Conservation (phyloP, 2,797 vertebrate species). For the Caiman crocodilus region DNA sequence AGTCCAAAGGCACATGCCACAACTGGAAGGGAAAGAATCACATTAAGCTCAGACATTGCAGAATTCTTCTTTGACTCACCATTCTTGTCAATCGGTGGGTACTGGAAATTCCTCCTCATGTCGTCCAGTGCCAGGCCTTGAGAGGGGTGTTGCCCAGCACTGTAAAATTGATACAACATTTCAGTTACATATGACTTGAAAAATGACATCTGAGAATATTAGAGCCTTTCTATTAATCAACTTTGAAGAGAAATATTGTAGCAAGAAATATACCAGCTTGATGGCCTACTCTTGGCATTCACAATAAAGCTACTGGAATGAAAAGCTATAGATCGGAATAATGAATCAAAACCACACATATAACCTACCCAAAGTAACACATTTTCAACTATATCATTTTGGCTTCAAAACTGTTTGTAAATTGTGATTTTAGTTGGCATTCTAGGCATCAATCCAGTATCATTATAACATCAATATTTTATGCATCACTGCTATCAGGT, state of each 20-base stretch:
- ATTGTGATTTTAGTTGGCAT: neutral
- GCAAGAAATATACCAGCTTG: neutral
- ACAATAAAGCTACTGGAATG: neutral
- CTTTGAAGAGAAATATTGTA: neutral
- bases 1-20: neutral
- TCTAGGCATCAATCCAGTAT: conserved; percentile 27
- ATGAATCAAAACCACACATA: too few relatives aligned
- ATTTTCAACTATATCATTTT: neutral
- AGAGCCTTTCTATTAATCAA: neutral
- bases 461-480: conserved; percentile 66
- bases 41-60: neutral
- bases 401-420: neutral
- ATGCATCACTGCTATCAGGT: conserved; percentile 59
- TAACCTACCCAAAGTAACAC: neutral
- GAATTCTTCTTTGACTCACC: conserved; percentile 78
- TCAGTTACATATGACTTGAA: neutral
- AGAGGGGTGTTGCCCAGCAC: conserved; percentile 81
- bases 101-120: conserved; percentile 89
- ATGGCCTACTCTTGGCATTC: neutral
- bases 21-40: neutral
- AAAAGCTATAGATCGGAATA: neutral
- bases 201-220: neutral
- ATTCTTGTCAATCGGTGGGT: conserved; percentile 90
- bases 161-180: conserved; percentile 66
- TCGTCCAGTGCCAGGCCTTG: conserved; percentile 91